Percentiles rank a stretch among this genome's conserved stretches.
Conservation (phyloP, 35 echinoderm and acorn worm genomes). For the Stichopus chloronotus region DNA sequence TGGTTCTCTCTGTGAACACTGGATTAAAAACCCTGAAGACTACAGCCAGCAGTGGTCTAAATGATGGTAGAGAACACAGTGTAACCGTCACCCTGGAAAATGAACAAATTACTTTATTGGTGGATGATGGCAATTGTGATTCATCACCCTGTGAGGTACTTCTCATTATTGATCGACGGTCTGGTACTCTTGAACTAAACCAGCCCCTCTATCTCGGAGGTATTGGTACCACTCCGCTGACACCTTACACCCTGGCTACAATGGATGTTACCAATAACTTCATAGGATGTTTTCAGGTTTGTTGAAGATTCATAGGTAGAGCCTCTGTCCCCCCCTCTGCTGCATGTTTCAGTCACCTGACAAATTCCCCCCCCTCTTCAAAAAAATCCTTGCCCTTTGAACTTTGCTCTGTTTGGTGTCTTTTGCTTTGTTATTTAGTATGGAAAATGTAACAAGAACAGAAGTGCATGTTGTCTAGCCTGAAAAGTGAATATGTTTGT, state of each 20-base stretch:
- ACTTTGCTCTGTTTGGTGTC: too few species aligned
- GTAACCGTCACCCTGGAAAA: constrained; percentile 63
- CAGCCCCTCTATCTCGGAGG: constrained; percentile 82
- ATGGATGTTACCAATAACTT: constrained; percentile 78
- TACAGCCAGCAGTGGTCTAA: constrained; percentile 53
- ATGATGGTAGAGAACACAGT: constrained; percentile 73
- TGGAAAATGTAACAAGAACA: too few species aligned
- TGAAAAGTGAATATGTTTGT: too few species aligned
- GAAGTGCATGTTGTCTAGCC: too few species aligned
- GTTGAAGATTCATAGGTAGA: neutral
- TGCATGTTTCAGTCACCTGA: too few species aligned
- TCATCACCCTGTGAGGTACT: constrained; percentile 57
- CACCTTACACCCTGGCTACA: constrained; percentile 85
- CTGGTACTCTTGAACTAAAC: constrained; percentile 79
- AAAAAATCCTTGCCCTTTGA: too few species aligned
- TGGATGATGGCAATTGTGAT: constrained; percentile 80
- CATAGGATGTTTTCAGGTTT: constrained; percentile 93
- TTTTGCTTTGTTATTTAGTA: too few species aligned
- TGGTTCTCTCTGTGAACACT: constrained; percentile 70
- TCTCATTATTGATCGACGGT: constrained; percentile 25
- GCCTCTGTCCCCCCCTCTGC: too few species aligned
- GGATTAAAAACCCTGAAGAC: constrained; percentile 68
- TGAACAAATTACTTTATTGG: constrained; percentile 39
- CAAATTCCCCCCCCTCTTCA: too few species aligned
- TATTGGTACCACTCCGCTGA: constrained; percentile 65